These are phyloP conservation scores for Acrossocheilus fasciatus DNA, from an alignment of 2,797 vertebrate species.

Conservation along the genomic window DNA sequence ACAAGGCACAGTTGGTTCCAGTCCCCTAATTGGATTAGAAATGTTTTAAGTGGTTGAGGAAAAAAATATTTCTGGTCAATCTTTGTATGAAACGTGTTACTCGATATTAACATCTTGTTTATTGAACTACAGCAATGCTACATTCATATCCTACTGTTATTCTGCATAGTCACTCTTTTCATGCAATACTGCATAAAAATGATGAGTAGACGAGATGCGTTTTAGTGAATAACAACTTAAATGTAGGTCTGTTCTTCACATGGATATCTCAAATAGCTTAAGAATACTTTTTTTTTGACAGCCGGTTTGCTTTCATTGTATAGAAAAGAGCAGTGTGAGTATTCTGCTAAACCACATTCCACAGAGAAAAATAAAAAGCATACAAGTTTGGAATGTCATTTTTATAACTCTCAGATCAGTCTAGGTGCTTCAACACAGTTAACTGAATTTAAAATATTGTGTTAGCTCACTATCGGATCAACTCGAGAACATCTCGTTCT, in stretches of 20 bases:
- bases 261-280: not conserved
- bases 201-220: too few relatives aligned
- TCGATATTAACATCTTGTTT: not conserved
- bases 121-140: not conserved
- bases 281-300: not conserved
- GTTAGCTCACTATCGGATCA: constrained; percentile 5
- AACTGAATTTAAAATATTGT: not conserved
- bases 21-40: too few relatives aligned
- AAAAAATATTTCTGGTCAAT: not conserved
- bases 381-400: not conserved
- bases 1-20: too few relatives aligned
- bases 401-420: not conserved
- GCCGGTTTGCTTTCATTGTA: not conserved
- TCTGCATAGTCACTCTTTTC: too few relatives aligned
- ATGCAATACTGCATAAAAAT: too few relatives aligned
- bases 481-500: not conserved
- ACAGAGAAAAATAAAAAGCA: not conserved
- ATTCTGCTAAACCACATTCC: not conserved
- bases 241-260: not conserved
- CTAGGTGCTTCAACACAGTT: not conserved
- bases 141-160: not conserved
- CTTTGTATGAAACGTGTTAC: not conserved
- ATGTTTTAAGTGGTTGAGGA: not conserved
- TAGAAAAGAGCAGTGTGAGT: not conserved
- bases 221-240: too few relatives aligned